Base-by-base conservation (phyloP, 2,113 vertebrate species). In the Hemicordylus capensis region DNA sequence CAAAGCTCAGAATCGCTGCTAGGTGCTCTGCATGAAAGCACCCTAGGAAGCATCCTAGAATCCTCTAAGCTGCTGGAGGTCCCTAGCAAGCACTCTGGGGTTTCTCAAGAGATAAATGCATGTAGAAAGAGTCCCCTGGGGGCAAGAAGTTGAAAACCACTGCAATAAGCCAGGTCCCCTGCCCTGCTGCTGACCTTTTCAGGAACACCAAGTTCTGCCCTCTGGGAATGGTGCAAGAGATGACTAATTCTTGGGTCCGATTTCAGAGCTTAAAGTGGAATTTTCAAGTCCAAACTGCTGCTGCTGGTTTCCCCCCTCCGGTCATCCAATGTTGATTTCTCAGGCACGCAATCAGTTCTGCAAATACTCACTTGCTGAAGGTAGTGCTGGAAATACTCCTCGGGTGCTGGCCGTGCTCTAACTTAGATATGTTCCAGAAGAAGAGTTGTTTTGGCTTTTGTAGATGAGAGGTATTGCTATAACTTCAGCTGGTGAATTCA, bases 191-290 rank as follows among this genome's bases (percentile, higher is more conserved):
- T 67, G 31, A 17, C 72, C 59, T 84, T 4, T 11, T 26, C 63
- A 44, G 15, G 46, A 39, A 78, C 73, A 80, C 86, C 64, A 80
- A 85, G 46, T 76, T 19, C 34, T 31, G 0, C 24, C 81, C 39
- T 67, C 88, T 85, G 82, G 86, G 72, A 73, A 44, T 69, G 67
- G 70, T 9, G 39, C 2, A 22, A 64, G 28, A 51, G 19, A 31
- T 56, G 77, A 85, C 54, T 66, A 66, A 6, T 28, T 89, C 37
- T 63, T 81, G 64, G 66, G 42, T 24, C 77, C 69, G 79, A 86
- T 48, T 0, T 0, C 89, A 59, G 75, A 77, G 85, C 87, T 86
- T 80, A 75, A 54, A 85, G 66, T 66, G 78, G 80, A 66, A 90
- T 54, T 78, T 87, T 76, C 81, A 69, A 76, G 59, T 69, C 59